These are phyloP conservation scores for Zophobas morio DNA, from an alignment of 1,140 invertebrate species.

Conservation along the genomic window DNA sequence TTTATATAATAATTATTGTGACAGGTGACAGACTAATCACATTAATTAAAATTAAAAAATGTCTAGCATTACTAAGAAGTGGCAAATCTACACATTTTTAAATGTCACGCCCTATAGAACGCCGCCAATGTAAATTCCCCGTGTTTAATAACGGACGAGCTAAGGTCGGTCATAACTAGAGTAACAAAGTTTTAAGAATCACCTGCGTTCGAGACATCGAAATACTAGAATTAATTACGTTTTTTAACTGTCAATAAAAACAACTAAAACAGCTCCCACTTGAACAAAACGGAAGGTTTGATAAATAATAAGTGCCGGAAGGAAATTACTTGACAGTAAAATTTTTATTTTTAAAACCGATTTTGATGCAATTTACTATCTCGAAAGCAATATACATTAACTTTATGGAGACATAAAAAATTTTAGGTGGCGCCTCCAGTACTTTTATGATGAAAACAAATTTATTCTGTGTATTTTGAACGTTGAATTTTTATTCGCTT, in stretches of 20 bases:
- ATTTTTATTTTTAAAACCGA: slow-evolving; percentile 40
- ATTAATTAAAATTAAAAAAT: too few species aligned
- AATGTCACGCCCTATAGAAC: too few species aligned
- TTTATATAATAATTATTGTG: too few species aligned
- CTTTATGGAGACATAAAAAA: slow-evolving; percentile 34
- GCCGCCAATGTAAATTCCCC: too few species aligned
- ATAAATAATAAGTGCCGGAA: slow-evolving; percentile 31
- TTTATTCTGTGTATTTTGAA: slow-evolving; percentile 25
- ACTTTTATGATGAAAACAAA: slow-evolving; percentile 43
- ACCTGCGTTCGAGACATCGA: too few species aligned
- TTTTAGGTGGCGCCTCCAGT: slow-evolving; percentile 31
- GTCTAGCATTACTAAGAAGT: too few species aligned
- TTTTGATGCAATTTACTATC: slow-evolving; percentile 38
- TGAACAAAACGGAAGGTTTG: slow-evolving; percentile 7
- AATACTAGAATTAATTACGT: not conserved
- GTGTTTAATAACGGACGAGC: too few species aligned
- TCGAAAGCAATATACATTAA: slow-evolving; percentile 43
- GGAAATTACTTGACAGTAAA: slow-evolving; percentile 32
- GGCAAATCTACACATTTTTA: too few species aligned
- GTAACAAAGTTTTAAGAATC: too few species aligned
- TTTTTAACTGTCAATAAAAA: too few species aligned
- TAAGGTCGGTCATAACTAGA: too few species aligned
- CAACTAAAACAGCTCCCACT: not conserved
- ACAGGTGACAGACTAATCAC: too few species aligned
- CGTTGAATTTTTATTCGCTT: slow-evolving; percentile 18